Evolutionary conservation across 2,797 vertebrate species (phyloP).

Genomic region (Scolopax rusticola): DNA sequence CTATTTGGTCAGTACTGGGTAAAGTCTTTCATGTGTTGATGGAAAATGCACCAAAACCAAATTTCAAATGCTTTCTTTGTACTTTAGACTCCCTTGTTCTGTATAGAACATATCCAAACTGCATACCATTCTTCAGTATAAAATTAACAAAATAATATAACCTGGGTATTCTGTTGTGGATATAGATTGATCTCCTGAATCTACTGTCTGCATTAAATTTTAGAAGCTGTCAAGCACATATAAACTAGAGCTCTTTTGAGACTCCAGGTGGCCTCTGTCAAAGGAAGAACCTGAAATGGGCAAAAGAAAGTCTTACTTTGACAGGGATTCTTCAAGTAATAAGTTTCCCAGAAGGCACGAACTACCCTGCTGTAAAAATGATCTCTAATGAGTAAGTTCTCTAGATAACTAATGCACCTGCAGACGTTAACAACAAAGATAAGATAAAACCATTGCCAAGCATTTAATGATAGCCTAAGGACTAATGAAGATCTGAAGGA

Average conservation of each 20-base stretch:
- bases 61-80: not conserved
- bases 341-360: constrained; percentile 20
- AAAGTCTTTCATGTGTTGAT: not conserved
- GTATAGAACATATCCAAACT: not conserved
- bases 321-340: not conserved
- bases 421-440: constrained; percentile 13
- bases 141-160: not conserved
- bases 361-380: constrained; percentile 12
- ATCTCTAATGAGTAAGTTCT: constrained; percentile 18
- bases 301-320: constrained; percentile 28
- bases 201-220: not conserved
- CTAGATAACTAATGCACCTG: constrained; percentile 32
- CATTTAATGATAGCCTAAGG: constrained; percentile 48
- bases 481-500: constrained; percentile 46
- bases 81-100: not conserved
- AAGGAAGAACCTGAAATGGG: constrained; percentile 5
- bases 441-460: constrained; percentile 31
- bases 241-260: not conserved
- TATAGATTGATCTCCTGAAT: not conserved
- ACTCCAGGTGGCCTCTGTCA: not conserved
- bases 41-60: not conserved
- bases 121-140: not conserved
- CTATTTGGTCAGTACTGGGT: not conserved
- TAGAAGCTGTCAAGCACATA: not conserved
- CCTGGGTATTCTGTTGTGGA: not conserved